Conservation (phyloP, 2,888 invertebrate genomes). For the Clostera curtula region DNA sequence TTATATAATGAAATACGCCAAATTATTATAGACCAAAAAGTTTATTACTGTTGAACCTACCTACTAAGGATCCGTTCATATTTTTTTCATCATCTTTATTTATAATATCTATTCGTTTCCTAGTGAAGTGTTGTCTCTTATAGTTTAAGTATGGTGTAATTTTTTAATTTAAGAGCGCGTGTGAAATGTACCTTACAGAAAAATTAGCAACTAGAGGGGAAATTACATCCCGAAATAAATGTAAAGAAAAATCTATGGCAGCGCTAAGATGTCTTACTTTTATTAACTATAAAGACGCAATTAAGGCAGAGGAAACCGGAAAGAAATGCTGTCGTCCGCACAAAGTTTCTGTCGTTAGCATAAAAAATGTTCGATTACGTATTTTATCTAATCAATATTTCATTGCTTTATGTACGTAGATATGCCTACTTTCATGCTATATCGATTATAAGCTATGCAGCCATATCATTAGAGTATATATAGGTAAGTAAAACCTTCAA, state of each 20-base stretch:
- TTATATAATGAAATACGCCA: slow-evolving; percentile 46
- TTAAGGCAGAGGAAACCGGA: slow-evolving; percentile 25
- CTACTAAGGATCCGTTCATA: slow-evolving; percentile 28
- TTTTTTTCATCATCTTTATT: slow-evolving; percentile 3
- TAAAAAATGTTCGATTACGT: slow-evolving; percentile 17
- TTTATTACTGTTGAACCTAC: slow-evolving; percentile 27
- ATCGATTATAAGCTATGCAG: slow-evolving; percentile 44
- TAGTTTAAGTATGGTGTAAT: too few species aligned
- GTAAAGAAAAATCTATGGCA: slow-evolving; percentile 10
- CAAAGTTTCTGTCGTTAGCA: slow-evolving; percentile 27
- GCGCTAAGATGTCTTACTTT: slow-evolving; percentile 20
- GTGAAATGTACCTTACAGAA: slow-evolving; percentile 43
- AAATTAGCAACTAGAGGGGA: slow-evolving; percentile 24
- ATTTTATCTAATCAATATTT: slow-evolving; percentile 6
- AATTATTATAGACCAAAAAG: slow-evolving; percentile 44
- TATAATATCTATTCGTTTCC: neutral
- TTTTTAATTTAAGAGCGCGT: slow-evolving; percentile 35
- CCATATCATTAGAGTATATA: slow-evolving; percentile 52
- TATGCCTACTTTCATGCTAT: slow-evolving; percentile 21
- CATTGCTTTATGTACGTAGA: slow-evolving; percentile 8
- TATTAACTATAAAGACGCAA: slow-evolving; percentile 29
- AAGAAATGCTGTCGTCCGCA: slow-evolving; percentile 20
- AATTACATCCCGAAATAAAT: slow-evolving; percentile 11
- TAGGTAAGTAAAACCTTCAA: too few species aligned
- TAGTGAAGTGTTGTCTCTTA: slow-evolving; percentile 24